Percentiles rank a stretch among this genome's conserved stretches.
phyloP scores from a whole-genome alignment of 2,797 vertebrate species.

The Hippocampus kuda region DNA sequence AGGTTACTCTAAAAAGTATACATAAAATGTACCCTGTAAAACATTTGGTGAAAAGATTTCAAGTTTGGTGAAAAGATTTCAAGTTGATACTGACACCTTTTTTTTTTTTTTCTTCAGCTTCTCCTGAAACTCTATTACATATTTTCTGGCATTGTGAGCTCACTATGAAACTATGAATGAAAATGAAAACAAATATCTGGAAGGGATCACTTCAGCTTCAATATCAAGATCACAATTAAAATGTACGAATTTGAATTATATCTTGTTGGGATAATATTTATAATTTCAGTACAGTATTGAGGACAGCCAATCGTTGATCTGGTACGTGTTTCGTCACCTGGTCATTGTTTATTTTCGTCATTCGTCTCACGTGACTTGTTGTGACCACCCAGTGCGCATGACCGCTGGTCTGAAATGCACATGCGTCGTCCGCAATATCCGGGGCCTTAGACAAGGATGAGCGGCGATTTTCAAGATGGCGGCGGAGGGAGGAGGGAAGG shows the following conservation, averaged over 20 bases:
- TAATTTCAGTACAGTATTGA: background rate
- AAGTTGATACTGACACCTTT: too few species aligned
- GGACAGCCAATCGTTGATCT: background rate
- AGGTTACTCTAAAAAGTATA: background rate
- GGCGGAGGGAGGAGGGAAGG: slow-evolving; percentile 99
- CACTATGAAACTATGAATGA: too few species aligned
- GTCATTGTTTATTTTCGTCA: slow-evolving; percentile 4
- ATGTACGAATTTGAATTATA: background rate
- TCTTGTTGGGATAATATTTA: background rate
- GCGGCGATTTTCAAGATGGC: slow-evolving; percentile 98
- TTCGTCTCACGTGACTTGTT: slow-evolving; percentile 22
- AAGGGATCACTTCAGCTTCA: too few species aligned
- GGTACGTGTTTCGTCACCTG: background rate
- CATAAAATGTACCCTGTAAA: background rate
- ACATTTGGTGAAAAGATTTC: too few species aligned
- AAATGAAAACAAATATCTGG: too few species aligned
- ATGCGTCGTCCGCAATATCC: slow-evolving; percentile 79
- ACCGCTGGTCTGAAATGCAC: slow-evolving; percentile 33
- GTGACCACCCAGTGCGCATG: slow-evolving; percentile 19
- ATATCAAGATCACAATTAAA: background rate
- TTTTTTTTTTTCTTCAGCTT: too few species aligned
- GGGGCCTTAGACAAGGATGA: slow-evolving; percentile 88
- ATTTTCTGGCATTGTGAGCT: too few species aligned
- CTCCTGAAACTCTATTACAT: too few species aligned
- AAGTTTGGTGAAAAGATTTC: too few species aligned